Conservation (phyloP, 2,888 invertebrate species). For the Timema cristinae region DNA sequence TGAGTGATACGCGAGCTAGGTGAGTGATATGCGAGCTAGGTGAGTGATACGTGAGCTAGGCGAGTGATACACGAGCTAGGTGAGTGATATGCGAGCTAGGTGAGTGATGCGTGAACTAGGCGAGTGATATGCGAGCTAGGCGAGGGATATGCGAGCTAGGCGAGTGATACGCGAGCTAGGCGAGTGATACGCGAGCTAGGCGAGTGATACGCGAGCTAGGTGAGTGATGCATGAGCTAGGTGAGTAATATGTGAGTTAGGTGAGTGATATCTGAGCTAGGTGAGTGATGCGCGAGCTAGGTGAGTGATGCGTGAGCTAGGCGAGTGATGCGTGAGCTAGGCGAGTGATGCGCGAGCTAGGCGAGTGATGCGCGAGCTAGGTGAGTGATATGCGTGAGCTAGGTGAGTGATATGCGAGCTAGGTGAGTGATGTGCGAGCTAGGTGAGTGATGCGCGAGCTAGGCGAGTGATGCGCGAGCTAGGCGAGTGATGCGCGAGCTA, state of each 20-base stretch:
- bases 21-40: slow-evolving; percentile 67
- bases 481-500: slow-evolving; percentile 68
- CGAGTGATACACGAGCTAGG: slow-evolving; percentile 70
- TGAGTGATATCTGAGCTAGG: too few species aligned
- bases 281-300: slow-evolving; percentile 69
- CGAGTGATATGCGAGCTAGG: slow-evolving; percentile 79
- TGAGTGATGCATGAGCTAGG: slow-evolving; percentile 64
- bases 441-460: slow-evolving; percentile 69
- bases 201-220: slow-evolving; percentile 70
- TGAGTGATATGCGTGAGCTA: slow-evolving; percentile 69
- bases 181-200: slow-evolving; percentile 70
- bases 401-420: slow-evolving; percentile 67
- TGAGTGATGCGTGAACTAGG: too few species aligned
- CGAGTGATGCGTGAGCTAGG: slow-evolving; percentile 80
- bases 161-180: slow-evolving; percentile 70
- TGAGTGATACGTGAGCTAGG: slow-evolving; percentile 70
- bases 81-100: slow-evolving; percentile 67
- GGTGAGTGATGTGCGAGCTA: slow-evolving; percentile 67
- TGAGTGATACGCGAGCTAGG: slow-evolving; percentile 70
- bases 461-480: slow-evolving; percentile 68
- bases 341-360: slow-evolving; percentile 68
- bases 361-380: slow-evolving; percentile 68
- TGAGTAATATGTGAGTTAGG: too few species aligned
- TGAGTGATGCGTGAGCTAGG: too few species aligned
- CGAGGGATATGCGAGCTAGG: slow-evolving; percentile 67